These are phyloP conservation scores for Istiophorus platypterus DNA, from an alignment of 2,113 vertebrate genomes.

Conservation along the genomic window DNA sequence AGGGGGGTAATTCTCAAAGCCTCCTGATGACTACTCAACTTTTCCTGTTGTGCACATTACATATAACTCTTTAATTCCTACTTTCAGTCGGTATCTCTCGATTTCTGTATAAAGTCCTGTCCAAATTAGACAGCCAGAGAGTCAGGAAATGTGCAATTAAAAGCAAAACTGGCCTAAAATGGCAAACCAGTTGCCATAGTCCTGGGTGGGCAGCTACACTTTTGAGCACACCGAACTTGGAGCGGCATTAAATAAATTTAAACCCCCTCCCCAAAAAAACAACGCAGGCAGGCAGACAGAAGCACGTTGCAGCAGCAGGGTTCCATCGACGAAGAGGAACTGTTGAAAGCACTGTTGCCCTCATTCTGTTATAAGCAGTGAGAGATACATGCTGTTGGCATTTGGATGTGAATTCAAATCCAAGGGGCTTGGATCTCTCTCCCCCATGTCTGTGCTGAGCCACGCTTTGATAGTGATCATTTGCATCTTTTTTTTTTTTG, in stretches of 20 bases:
- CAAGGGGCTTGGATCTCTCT: slow-evolving; percentile 14
- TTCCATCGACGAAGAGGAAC: slow-evolving; percentile 42
- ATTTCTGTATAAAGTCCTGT: too few species aligned
- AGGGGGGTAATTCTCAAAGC: too few species aligned
- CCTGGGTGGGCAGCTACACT: slow-evolving; percentile 39
- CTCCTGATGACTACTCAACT: too few species aligned
- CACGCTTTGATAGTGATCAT: slow-evolving; percentile 41
- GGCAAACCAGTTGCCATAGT: slow-evolving; percentile 9
- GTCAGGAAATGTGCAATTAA: not conserved
- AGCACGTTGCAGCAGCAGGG: slow-evolving; percentile 62
- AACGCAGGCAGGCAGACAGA: slow-evolving; percentile 57
- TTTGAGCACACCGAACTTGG: not conserved
- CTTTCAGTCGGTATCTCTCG: too few species aligned
- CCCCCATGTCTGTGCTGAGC: not conserved
- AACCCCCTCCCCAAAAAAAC: too few species aligned
- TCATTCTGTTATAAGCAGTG: slow-evolving; percentile 61
- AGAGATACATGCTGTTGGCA: slow-evolving; percentile 46
- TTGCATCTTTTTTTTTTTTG: slow-evolving; percentile 44
- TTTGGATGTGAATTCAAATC: slow-evolving; percentile 43
- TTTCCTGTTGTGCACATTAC: too few species aligned
- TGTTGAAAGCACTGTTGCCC: slow-evolving; percentile 58
- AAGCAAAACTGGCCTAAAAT: slow-evolving; percentile 35
- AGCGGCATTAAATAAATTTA: not conserved
- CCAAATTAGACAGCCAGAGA: too few species aligned
- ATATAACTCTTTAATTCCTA: too few species aligned